Percentiles rank a stretch among this genome's conserved stretches.
Conservation (phyloP, 2,113 vertebrate species). For the Physeter macrocephalus region DNA sequence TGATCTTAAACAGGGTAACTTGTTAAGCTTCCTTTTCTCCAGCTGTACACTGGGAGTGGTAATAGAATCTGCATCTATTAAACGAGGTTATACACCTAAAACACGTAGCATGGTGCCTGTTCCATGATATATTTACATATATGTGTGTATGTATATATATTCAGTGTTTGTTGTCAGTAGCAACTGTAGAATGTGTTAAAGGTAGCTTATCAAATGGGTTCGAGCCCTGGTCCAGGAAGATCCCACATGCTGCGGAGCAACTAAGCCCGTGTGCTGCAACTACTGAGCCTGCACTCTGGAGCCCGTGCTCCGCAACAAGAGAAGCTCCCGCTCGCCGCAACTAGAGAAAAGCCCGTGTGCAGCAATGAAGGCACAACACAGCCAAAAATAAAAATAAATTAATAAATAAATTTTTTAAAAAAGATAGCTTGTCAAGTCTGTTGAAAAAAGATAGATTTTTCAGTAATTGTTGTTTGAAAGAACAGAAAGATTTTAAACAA, state of each 20-base stretch:
- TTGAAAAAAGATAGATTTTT: background rate
- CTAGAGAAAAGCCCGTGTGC: too few relatives aligned
- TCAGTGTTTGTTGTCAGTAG: background rate
- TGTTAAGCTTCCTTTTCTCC: background rate
- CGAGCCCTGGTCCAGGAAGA: too few relatives aligned
- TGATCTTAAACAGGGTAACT: background rate
- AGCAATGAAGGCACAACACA: too few relatives aligned
- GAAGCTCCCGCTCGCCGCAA: too few relatives aligned
- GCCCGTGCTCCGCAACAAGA: too few relatives aligned
- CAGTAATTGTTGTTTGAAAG: background rate
- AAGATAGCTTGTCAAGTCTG: background rate
- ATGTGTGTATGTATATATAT: background rate
- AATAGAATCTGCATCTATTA: background rate
- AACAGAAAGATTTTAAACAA: constrained; percentile 3
- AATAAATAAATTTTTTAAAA: background rate
- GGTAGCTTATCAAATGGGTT: background rate
- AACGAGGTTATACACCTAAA: background rate
- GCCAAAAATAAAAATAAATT: too few relatives aligned
- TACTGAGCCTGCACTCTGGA: too few relatives aligned
- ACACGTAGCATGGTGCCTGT: background rate
- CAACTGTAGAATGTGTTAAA: background rate
- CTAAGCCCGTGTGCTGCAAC: too few relatives aligned
- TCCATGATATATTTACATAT: background rate
- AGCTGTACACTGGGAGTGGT: background rate
- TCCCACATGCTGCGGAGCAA: too few relatives aligned